Evolutionary conservation across 2,797 vertebrate species (phyloP), one percentile per base, ranked within the genome.

Genomic region (Hyperoplus lanceolatus): DNA sequence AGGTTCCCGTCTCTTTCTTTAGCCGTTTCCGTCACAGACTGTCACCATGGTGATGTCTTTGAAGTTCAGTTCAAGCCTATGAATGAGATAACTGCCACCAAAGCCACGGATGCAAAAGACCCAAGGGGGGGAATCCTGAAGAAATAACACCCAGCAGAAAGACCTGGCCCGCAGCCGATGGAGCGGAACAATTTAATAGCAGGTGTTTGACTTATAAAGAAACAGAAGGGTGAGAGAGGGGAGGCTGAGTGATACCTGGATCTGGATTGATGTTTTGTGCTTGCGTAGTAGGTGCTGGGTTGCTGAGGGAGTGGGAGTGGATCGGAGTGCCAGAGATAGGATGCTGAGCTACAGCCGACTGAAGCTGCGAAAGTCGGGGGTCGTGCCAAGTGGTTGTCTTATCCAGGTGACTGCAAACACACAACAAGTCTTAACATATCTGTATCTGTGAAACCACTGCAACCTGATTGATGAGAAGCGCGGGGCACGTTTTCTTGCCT

Each of bases 371-470:
- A 77, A 98, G 96, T 78, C 97, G 95, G 55, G 97, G 97, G 89
- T 99, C 97, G 77, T 97, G 97, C 97, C 97, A 99, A 77, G 97
- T 99, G 73, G 97, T 99, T 38, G 97, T 97, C 92, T 98, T 97
- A 83, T 98, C 97, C 79, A 97, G 93, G 93, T 99, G 97, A 93
- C 97, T 99, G 90, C 48, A 82, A 84, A 84, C 81, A 91, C 84
- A 89, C 71, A 63, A 89, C 89, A 90, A 80, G 79, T 76, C 70
- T 79, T 16, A 89, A 88, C 89, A 1, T n/a, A 86, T 87, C 77
- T 81, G 78, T 41, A 50, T 80, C 63, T 75, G 83, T 78, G 59
- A 73, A 87, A 82, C 68, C 71, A 69, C 77, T 70, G 81, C 48
- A 86, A 85, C 84, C 79, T 80, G 81, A 84, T 48, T 76, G 86